A percentile compares a stretch with the other conserved stretches of the same genome.
These are phyloP conservation scores for Sycophaga agraensis DNA, from an alignment of 1,140 invertebrate genomes.

Conservation along the genomic window DNA sequence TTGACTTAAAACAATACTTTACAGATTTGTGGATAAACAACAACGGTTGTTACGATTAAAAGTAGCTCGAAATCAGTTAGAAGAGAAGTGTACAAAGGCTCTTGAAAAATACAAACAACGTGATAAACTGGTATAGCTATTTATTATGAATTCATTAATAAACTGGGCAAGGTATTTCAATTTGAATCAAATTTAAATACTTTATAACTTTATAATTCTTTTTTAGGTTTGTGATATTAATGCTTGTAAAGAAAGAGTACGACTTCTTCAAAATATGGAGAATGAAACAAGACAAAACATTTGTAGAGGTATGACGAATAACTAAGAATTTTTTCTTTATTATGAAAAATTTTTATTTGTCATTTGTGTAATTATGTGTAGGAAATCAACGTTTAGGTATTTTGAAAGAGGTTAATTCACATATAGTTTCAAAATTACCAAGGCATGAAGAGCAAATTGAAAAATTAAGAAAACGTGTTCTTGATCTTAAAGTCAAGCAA, in stretches of 20 bases:
- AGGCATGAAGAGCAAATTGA: conserved; percentile 66
- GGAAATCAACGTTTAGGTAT: conserved; percentile 56
- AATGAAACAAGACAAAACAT: conserved; percentile 66
- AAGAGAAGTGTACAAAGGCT: conserved; percentile 62
- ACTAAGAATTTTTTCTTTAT: too few relatives aligned
- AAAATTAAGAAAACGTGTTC: conserved; percentile 63
- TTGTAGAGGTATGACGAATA: conserved; percentile 54
- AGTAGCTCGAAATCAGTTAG: conserved; percentile 59
- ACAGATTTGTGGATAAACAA: conserved; percentile 68
- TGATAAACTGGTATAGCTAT: conserved; percentile 59
- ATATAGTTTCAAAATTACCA: conserved; percentile 61
- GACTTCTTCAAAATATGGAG: conserved; percentile 64
- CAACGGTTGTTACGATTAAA: conserved; percentile 62
- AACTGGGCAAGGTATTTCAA: too few relatives aligned
- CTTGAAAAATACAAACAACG: conserved; percentile 62
- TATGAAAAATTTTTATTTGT: too few relatives aligned
- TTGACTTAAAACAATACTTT: conserved; percentile 26
- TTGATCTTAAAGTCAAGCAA: conserved; percentile 57
- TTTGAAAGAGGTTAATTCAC: conserved; percentile 62
- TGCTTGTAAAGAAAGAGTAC: conserved; percentile 64
- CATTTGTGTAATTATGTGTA: conserved; percentile 27
- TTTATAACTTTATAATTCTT: conserved; percentile 24
- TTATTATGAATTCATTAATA: too few relatives aligned
- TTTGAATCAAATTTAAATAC: not conserved
- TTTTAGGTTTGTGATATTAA: conserved; percentile 65